Evolutionary conservation across 2,888 invertebrate genomes (phyloP).

Genomic region (Chymomyza caudatula): DNA sequence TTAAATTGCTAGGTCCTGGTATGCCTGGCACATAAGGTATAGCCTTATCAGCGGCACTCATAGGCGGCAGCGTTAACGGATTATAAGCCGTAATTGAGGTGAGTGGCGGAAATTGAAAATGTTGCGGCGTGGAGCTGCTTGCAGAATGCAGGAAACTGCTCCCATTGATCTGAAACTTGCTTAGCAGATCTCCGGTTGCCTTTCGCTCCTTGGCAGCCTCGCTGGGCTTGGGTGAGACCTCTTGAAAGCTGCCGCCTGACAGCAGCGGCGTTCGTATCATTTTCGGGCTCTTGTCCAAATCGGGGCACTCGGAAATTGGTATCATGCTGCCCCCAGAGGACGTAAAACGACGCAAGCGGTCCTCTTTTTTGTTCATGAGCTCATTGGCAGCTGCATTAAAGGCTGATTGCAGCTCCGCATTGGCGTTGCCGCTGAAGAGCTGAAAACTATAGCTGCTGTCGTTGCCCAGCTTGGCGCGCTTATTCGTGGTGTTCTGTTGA

Average conservation of each 20-base stretch:
- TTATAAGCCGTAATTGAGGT: slow-evolving; percentile 85
- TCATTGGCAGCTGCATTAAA: slow-evolving; percentile 29
- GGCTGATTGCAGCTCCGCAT: slow-evolving; percentile 45
- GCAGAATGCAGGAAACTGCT: slow-evolving; percentile 78
- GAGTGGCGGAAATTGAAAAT: slow-evolving; percentile 84
- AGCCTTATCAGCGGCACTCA: slow-evolving; percentile 81
- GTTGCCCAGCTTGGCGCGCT: slow-evolving; percentile 53
- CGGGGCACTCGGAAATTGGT: slow-evolving; percentile 82
- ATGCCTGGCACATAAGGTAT: slow-evolving; percentile 93
- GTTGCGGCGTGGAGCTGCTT: slow-evolving; percentile 73
- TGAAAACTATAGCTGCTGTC: not conserved
- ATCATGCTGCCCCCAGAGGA: slow-evolving; percentile 79
- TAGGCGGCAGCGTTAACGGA: slow-evolving; percentile 83
- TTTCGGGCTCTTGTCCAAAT: slow-evolving; percentile 83
- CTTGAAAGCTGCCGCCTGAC: slow-evolving; percentile 89
- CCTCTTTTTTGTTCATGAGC: slow-evolving; percentile 71
- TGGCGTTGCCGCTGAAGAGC: slow-evolving; percentile 26
- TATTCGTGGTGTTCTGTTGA: slow-evolving; percentile 34
- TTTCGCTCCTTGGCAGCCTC: slow-evolving; percentile 58
- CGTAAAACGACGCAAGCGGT: slow-evolving; percentile 71
- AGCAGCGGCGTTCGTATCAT: slow-evolving; percentile 90
- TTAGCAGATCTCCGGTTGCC: slow-evolving; percentile 11
- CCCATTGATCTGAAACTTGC: slow-evolving; percentile 78
- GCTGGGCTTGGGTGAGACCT: slow-evolving; percentile 68
- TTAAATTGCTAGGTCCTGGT: slow-evolving; percentile 85